Evolutionary conservation across 2,888 invertebrate species (phyloP), one percentile per base, ranked within the genome.

Genomic region (Drosophila atripex): DNA sequence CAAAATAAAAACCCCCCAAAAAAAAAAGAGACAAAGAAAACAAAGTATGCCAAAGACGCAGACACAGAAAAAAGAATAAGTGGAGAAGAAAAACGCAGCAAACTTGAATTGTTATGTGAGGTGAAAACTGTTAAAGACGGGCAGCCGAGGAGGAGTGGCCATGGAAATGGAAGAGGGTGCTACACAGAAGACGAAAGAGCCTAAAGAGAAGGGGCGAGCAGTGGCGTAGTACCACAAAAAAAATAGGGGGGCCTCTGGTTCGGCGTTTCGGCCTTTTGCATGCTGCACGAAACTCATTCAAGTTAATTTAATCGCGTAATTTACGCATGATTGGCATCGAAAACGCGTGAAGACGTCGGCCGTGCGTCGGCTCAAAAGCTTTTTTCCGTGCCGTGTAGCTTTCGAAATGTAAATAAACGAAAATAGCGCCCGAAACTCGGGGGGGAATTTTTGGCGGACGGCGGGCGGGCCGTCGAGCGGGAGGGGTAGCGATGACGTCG

Each of bases 281-380:
- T 79, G 66, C 61, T 63, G 73, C 71, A 73, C 70, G 73, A 60
- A 74, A 71, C 54, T 23, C 77, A 76, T 85, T 72, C 79, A 79
- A 78, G 73, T 76, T 60, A 76, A 86, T 84, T 88, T 83, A 85
- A 84, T 86, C 84, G 88, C 83, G 88, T 88, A 82, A 88, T 82
- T 84, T 79, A 84, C 84, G 86, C 86, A 88, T 84, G 84, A 84
- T 84, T 83, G 86, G 80, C 83, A 84, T 69, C 88, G 65, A 73
- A 78, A 85, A 64, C 65, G 71, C 70, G 76, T 72, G 75, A 73
- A 71, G 69, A 71, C 70, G 70, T 59, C 65, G 71, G 4, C 16
- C 57, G 55, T 51, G 70, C 38, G 46, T 56, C 60, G 59, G 45
- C 73, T 71, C 68, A 53, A 69, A 64, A 74, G 64, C 71, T 66